Conservation (phyloP, 2,113 vertebrate genomes). For the Chlamydotis undulata region DNA sequence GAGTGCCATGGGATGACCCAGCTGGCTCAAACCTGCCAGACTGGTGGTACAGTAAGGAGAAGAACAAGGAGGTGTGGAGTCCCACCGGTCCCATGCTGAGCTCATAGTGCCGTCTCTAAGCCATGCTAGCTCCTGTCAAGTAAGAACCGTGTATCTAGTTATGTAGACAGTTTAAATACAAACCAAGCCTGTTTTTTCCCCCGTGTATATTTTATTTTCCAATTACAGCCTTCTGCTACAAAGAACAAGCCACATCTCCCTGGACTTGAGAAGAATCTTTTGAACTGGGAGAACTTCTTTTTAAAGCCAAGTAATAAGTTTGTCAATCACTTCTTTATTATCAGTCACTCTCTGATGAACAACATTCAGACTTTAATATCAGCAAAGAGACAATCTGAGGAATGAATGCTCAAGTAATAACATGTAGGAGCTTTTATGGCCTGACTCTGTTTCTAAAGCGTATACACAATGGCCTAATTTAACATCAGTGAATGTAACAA, state of each 20-base stretch:
- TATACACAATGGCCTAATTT: constrained; percentile 63
- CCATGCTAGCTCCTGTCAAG: background rate
- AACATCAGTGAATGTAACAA: constrained; percentile 45
- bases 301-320: constrained; percentile 69
- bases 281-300: constrained; percentile 51
- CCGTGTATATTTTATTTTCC: constrained; percentile 9
- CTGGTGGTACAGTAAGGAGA: background rate
- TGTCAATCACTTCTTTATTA: constrained; percentile 75
- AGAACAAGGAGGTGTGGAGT: background rate
- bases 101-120: background rate
- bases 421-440: constrained; percentile 55
- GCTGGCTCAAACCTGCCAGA: background rate
- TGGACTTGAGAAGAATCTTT: constrained; percentile 25
- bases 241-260: background rate
- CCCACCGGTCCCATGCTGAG: too few relatives aligned
- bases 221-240: constrained; percentile 11
- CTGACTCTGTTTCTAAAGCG: constrained; percentile 55
- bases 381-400: constrained; percentile 61
- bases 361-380: constrained; percentile 71
- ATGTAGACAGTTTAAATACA: background rate
- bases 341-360: constrained; percentile 71
- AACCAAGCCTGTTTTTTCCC: background rate
- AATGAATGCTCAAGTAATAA: constrained; percentile 65
- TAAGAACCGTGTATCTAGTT: background rate
- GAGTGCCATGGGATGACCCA: rapidly evolving